A percentile compares a stretch with the other conserved stretches of the same genome.
These are phyloP conservation scores for Phataginus tricuspis DNA, from an alignment of 2,797 vertebrate genomes.

Conservation along the genomic window DNA sequence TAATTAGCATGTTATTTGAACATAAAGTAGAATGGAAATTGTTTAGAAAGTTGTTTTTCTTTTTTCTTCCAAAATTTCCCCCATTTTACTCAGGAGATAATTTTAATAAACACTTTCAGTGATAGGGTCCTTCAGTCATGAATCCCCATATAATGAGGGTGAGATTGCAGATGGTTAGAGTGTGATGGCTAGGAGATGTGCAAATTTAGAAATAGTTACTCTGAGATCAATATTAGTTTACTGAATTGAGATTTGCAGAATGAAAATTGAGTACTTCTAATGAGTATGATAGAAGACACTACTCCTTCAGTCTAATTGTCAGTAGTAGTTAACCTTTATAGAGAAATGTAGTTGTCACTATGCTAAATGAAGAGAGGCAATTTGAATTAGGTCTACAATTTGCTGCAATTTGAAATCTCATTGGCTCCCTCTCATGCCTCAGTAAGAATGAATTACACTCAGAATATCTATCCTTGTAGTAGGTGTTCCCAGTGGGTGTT, in stretches of 20 bases:
- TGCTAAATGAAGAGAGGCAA: background rate
- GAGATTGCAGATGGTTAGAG: background rate
- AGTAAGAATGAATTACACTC: background rate
- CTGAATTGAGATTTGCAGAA: conserved; percentile 52
- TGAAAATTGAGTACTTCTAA: conserved; percentile 24
- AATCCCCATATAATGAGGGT: background rate
- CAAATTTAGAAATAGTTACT: background rate
- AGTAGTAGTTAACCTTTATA: conserved; percentile 29
- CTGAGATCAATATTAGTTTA: background rate
- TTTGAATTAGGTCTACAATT: conserved; percentile 38
- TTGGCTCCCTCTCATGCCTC: conserved; percentile 37
- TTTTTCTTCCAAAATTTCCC: conserved; percentile 22
- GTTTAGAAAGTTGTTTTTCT: background rate
- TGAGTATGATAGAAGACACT: conserved; percentile 45
- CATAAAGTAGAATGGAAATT: background rate
- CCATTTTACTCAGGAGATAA: background rate
- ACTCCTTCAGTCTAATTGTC: conserved; percentile 7
- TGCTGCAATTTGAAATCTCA: conserved; percentile 17
- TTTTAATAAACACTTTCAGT: conserved; percentile 28
- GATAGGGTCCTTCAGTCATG: background rate
- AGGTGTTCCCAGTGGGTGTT: background rate
- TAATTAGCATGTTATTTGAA: conserved; percentile 35
- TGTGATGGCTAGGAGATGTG: background rate
- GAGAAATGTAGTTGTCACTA: background rate
- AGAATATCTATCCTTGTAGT: background rate